Base-by-base conservation (phyloP, 2,113 vertebrate species). In the Notothenia coriiceps region DNA sequence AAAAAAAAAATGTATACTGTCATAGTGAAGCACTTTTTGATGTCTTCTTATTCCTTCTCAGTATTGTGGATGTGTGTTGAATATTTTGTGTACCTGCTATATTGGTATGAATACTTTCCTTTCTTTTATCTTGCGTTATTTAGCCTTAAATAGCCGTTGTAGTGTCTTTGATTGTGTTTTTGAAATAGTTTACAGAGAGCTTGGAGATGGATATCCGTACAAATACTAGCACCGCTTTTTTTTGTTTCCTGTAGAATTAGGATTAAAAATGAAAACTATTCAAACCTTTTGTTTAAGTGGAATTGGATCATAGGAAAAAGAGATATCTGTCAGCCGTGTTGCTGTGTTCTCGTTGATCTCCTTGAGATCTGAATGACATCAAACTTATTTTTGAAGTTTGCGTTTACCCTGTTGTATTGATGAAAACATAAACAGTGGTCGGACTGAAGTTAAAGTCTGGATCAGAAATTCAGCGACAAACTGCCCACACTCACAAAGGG, bases 311-410 rank as follows among this genome's bases (percentile, higher is more conserved):
- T 73, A 91, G 61, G 69, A 82, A 82, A 47, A 85, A 82, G 77
- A 64, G 74, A 77, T 91, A 86, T 92, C 86, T 60, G 70, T 92
- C 90, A 89, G 91, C 91, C 92, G 92, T 88, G 81, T 92, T 88
- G 91, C 91, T 92, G 92, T 88, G 81, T 92, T 88, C 84, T 86
- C 71, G 18, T 92, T 93, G 93, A 94, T 94, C 93, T 94, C 90
- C 66, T 91, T 91, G 91, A 93, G 93, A 93, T 94, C 92, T 94
- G 82, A 92, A 90, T 89, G 84, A 88, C 92, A 91, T 93, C 90
- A 92, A 94, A 94, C 92, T 94, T 92, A 91, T 94, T 94, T 93
- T 94, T 92, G 78, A 94, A 94, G 93, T 94, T 94, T 93, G 90
- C 88, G 64, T 93, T 91, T 93, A 92, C 84, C 88, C 85, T 91